Evolutionary conservation across 1,140 invertebrate species (phyloP).

Genomic region (Meloidogyne exigua): DNA sequence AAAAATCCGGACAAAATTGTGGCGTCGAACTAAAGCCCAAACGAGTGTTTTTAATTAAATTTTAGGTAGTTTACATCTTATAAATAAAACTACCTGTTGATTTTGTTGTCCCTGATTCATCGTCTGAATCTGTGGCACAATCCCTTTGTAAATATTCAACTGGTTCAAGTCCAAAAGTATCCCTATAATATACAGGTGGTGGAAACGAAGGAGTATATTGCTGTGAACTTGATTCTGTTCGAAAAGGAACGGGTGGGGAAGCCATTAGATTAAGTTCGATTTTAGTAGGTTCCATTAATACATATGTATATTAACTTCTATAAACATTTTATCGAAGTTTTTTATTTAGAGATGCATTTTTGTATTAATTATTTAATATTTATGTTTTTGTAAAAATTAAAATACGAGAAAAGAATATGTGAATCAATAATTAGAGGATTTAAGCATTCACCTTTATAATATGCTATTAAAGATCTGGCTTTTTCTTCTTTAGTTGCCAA

Average conservation of each 20-base stretch:
- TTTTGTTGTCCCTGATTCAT: slow-evolving; percentile 56
- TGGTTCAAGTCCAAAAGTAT: slow-evolving; percentile 51
- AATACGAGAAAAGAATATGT: too few species aligned
- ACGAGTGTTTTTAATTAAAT: slow-evolving; percentile 1
- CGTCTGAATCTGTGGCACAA: slow-evolving; percentile 29
- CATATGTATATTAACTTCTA: too few species aligned
- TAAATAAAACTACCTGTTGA: slow-evolving; percentile 49
- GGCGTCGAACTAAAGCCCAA: slow-evolving; percentile 5
- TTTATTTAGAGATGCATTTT: too few species aligned
- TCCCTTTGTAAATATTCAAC: slow-evolving; percentile 20
- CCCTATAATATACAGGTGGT: slow-evolving; percentile 58
- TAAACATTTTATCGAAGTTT: too few species aligned
- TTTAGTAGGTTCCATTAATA: too few species aligned
- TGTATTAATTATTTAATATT: too few species aligned
- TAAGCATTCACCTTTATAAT: too few species aligned
- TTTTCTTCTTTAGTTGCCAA: too few species aligned
- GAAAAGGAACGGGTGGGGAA: slow-evolving; percentile 23
- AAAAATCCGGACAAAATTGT: slow-evolving; percentile 23
- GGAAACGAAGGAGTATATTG: slow-evolving; percentile 58
- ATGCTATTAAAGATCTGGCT: too few species aligned
- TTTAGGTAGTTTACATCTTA: background rate
- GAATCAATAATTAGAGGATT: too few species aligned
- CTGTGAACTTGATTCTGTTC: slow-evolving; percentile 30
- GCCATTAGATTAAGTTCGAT: background rate
- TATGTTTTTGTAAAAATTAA: too few species aligned